Evolutionary conservation across 2,888 invertebrate species (phyloP).

Genomic region (Lasioglossum vierecki): DNA sequence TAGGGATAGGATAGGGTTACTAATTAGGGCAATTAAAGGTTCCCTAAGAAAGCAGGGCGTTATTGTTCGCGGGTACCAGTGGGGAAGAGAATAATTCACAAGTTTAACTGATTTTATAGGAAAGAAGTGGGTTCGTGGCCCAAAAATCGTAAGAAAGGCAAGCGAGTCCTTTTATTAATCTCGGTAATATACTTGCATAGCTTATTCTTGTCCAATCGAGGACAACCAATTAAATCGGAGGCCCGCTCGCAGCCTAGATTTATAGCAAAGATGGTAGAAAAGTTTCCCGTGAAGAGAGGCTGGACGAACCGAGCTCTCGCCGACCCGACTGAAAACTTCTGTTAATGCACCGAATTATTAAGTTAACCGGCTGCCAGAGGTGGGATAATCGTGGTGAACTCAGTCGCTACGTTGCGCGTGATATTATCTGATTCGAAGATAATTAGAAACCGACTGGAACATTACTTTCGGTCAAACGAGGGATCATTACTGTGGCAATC

Average conservation of each 20-base stretch:
- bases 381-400: constrained; percentile 30
- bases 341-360: constrained; percentile 51
- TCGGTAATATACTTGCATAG: constrained; percentile 39
- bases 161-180: constrained; percentile 29
- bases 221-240: constrained; percentile 49
- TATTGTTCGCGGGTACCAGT: not conserved
- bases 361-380: constrained; percentile 21
- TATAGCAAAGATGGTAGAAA: constrained; percentile 32
- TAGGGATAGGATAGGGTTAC: too few species aligned
- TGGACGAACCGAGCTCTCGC: not conserved
- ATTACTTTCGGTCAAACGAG: not conserved
- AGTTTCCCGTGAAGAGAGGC: constrained; percentile 40
- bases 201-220: constrained; percentile 51
- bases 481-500: not conserved
- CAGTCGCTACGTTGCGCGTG: not conserved
- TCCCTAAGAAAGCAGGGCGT: not conserved
- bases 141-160: not conserved
- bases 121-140: not conserved
- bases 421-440: constrained; percentile 33
- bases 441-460: constrained; percentile 16
- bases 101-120: not conserved
- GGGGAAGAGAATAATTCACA: constrained; percentile 6
- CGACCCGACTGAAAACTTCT: constrained; percentile 34
- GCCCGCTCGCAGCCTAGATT: constrained; percentile 23
- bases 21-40: not conserved